Conservation (phyloP, 2,113 vertebrate species). For the Aix galericulata region DNA sequence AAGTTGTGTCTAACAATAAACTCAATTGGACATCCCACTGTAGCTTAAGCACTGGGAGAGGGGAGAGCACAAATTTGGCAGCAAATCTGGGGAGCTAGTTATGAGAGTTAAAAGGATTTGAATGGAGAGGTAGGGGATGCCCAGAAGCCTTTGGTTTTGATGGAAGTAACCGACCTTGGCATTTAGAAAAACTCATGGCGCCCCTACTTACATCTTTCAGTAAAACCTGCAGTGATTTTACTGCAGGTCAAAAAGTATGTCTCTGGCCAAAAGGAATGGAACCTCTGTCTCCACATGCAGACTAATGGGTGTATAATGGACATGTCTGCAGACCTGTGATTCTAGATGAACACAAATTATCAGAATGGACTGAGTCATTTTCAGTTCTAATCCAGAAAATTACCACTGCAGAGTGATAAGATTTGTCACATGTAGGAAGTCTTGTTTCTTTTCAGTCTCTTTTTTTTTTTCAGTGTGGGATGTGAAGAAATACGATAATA, state of each 20-base stretch:
- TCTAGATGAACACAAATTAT: neutral
- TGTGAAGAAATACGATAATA: neutral
- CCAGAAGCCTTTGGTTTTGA: neutral
- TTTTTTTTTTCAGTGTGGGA: neutral
- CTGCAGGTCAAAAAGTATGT: neutral
- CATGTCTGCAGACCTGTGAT: fast-evolving
- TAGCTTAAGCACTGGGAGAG: fast-evolving
- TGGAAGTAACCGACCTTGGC: neutral
- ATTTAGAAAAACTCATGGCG: neutral
- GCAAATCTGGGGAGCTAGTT: neutral
- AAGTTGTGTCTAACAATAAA: neutral
- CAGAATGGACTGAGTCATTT: neutral
- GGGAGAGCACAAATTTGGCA: neutral
- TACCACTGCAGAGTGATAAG: neutral
- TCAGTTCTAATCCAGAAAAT: neutral
- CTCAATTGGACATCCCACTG: neutral
- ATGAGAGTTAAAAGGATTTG: neutral
- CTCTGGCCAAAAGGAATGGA: neutral
- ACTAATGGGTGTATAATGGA: neutral
- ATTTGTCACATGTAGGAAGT: neutral
- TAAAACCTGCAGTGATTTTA: neutral
- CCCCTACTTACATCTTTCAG: neutral
- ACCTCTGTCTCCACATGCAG: neutral
- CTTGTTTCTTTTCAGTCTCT: neutral
- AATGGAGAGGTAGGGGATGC: neutral